Evolutionary conservation across 2,888 invertebrate genomes (phyloP).

Genomic region (Villa cingulata): DNA sequence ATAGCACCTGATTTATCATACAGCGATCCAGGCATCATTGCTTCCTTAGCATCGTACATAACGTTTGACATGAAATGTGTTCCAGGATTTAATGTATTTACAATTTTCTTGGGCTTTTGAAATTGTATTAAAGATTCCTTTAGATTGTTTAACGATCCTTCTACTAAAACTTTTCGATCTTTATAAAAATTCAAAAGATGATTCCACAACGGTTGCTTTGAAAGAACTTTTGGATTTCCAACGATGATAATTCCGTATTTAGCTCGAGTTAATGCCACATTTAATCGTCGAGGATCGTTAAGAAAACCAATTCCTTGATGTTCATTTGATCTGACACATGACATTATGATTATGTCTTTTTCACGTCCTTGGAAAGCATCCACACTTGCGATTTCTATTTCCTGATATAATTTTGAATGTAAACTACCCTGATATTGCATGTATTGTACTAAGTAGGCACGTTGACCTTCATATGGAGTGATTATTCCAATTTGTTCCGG

Average conservation of each 20-base stretch:
- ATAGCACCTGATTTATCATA: slow-evolving; percentile 60
- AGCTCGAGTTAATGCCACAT: slow-evolving; percentile 94
- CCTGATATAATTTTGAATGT: slow-evolving; percentile 92
- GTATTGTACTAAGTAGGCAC: slow-evolving; percentile 93
- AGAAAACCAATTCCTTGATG: slow-evolving; percentile 98
- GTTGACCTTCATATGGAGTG: slow-evolving; percentile 97
- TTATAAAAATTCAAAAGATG: slow-evolving; percentile 94
- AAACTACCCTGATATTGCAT: slow-evolving; percentile 98
- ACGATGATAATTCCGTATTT: slow-evolving; percentile 97
- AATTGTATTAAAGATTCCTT: slow-evolving; percentile 95
- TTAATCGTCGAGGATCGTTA: slow-evolving; percentile 92
- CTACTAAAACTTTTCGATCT: slow-evolving; percentile 84
- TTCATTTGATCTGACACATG: slow-evolving; percentile 96
- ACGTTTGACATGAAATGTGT: slow-evolving; percentile 96
- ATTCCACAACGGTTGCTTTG: slow-evolving; percentile 98
- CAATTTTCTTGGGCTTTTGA: slow-evolving; percentile 90
- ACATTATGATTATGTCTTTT: slow-evolving; percentile 98
- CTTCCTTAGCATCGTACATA: slow-evolving; percentile 93
- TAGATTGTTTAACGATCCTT: slow-evolving; percentile 92
- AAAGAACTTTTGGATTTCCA: slow-evolving; percentile 96
- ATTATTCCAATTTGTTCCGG: slow-evolving; percentile 98
- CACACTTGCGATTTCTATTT: slow-evolving; percentile 98
- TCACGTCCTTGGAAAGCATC: slow-evolving; percentile 99
- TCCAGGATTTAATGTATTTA: slow-evolving; percentile 88
- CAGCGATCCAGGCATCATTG: slow-evolving; percentile 83